phyloP scores from a whole-genome alignment of 2,113 vertebrate genomes.

The Antechinus flavipes region DNA sequence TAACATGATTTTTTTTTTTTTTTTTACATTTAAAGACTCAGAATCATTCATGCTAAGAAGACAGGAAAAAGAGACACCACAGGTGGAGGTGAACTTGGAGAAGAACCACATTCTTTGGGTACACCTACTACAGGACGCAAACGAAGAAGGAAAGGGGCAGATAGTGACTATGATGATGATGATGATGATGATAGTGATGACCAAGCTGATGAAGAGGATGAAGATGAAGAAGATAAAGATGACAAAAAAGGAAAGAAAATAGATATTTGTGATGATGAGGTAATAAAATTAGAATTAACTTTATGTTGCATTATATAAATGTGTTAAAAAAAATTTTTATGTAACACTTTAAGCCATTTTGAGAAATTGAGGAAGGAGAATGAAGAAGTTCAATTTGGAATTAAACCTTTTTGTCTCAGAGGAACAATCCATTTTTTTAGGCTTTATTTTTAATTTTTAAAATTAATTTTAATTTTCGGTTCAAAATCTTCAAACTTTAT shows the following conservation, averaged over 20 bases:
- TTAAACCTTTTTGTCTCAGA: background rate
- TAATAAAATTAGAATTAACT: conserved; percentile 70
- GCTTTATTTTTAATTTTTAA: background rate
- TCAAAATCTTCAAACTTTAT: conserved; percentile 23
- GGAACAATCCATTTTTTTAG: conserved; percentile 28
- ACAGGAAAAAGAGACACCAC: conserved; percentile 89
- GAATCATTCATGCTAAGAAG: conserved; percentile 92
- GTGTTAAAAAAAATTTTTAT: conserved; percentile 19
- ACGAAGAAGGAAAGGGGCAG: conserved; percentile 90
- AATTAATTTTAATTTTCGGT: background rate
- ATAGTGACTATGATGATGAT: conserved; percentile 93
- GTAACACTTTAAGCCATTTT: conserved; percentile 12
- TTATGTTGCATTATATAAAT: background rate
- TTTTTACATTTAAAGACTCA: conserved; percentile 86
- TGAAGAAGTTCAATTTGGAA: background rate
- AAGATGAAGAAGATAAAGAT: conserved; percentile 94
- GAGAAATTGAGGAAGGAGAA: background rate
- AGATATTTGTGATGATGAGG: conserved; percentile 94
- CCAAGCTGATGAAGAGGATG: conserved; percentile 93
- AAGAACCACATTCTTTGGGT: conserved; percentile 86
- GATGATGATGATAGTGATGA: conserved; percentile 94
- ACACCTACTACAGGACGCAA: conserved; percentile 87
- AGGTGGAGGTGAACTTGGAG: conserved; percentile 82
- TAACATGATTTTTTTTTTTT: conserved; percentile 28
- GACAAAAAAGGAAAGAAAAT: conserved; percentile 92